Conservation (phyloP, 2,888 invertebrate genomes). For the Chydorus sphaericus region DNA sequence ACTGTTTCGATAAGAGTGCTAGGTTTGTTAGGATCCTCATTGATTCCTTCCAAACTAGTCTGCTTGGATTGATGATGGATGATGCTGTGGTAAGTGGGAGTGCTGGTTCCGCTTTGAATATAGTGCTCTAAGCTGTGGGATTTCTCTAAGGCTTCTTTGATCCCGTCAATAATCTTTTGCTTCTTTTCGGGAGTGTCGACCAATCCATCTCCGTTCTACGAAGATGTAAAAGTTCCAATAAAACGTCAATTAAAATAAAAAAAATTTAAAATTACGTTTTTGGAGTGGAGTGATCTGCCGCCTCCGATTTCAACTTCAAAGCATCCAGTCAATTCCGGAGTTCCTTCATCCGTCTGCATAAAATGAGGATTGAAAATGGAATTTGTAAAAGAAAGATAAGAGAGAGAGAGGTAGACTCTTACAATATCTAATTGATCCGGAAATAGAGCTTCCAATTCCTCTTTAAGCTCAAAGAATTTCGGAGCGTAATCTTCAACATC, state of each 20-base stretch:
- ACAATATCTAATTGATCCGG: slow-evolving; percentile 17
- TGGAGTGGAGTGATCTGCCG: slow-evolving; percentile 16
- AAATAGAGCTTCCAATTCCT: slow-evolving; percentile 15
- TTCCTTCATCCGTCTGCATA: slow-evolving; percentile 13
- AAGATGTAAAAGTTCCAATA: background rate
- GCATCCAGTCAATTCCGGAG: slow-evolving; percentile 13
- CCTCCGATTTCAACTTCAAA: slow-evolving; percentile 15
- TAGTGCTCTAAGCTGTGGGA: too few relatives aligned
- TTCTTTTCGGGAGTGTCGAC: slow-evolving; percentile 16
- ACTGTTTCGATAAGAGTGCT: too few relatives aligned
- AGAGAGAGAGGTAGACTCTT: too few relatives aligned
- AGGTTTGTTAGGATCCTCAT: too few relatives aligned
- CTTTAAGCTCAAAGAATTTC: too few relatives aligned
- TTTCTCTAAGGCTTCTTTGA: slow-evolving; percentile 13
- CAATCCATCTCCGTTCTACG: slow-evolving; percentile 16
- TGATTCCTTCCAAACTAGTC: too few relatives aligned
- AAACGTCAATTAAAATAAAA: background rate
- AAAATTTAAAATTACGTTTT: too few relatives aligned
- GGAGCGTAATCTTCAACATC: too few relatives aligned
- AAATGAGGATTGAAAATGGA: background rate
- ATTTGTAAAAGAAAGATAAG: too few relatives aligned
- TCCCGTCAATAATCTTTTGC: slow-evolving; percentile 16
- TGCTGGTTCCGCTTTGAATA: too few relatives aligned
- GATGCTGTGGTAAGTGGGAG: too few relatives aligned
- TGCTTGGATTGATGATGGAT: too few relatives aligned